phyloP scores from a whole-genome alignment of 2,113 vertebrate genomes.

The Rhinolophus ferrumequinum region DNA sequence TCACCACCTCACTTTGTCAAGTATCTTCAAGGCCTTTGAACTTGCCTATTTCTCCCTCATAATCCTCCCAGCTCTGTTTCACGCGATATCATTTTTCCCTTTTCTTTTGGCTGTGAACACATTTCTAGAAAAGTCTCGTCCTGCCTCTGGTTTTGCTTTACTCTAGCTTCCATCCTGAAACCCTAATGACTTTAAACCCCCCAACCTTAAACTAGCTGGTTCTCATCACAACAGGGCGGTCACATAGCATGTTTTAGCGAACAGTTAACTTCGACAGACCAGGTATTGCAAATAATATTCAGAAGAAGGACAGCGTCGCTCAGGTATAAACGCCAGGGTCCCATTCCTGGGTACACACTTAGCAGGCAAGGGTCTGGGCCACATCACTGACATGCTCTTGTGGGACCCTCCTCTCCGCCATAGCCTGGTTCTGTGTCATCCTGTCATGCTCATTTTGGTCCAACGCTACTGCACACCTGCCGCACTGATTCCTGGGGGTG shows the following conservation, averaged over 20 bases:
- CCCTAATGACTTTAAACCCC: not conserved
- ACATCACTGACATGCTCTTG: not conserved
- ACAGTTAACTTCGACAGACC: not conserved
- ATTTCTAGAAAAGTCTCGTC: not conserved
- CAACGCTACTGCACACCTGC: no score
- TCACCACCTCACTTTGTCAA: not conserved
- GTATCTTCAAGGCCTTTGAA: not conserved
- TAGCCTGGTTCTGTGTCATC: not conserved
- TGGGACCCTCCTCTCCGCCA: not conserved
- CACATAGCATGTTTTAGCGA: accelerated
- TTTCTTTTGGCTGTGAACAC: not conserved
- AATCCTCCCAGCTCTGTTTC: not conserved
- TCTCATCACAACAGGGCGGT: not conserved
- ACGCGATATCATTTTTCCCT: not conserved
- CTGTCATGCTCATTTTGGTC: accelerated
- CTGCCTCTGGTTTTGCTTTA: not conserved
- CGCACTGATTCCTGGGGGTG: not conserved
- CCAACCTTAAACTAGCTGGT: not conserved
- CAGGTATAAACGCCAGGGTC: not conserved
- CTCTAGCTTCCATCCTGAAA: not conserved
- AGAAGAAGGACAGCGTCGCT: not conserved
- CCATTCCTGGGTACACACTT: not conserved
- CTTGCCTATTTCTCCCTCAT: not conserved
- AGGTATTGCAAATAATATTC: not conserved
- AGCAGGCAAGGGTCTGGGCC: not conserved